Conservation (phyloP, 2,797 vertebrate genomes). For the Salmo trutta region DNA sequence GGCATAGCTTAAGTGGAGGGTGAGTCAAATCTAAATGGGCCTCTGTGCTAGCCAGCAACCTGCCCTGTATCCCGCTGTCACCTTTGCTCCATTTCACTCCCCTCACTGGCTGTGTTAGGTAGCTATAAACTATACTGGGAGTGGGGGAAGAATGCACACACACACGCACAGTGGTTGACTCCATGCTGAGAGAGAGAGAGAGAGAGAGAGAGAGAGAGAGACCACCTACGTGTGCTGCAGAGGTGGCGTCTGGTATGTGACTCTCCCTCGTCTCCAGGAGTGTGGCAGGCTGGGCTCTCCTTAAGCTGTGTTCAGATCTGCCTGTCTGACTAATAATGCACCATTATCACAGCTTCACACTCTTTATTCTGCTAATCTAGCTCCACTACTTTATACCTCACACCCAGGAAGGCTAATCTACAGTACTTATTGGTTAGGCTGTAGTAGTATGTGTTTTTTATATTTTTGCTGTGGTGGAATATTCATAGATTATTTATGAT, state of each 20-base stretch:
- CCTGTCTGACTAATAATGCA: background rate
- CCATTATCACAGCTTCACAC: background rate
- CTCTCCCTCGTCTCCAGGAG: slow-evolving; percentile 62
- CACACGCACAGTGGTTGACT: background rate
- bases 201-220: slow-evolving; percentile 71
- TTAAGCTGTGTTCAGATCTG: background rate
- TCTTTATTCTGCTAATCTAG: background rate
- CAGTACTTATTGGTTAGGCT: background rate
- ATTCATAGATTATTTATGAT: background rate
- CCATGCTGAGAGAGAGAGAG: slow-evolving; percentile 58
- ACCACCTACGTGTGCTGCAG: slow-evolving; percentile 81
- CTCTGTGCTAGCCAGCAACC: too few species aligned
- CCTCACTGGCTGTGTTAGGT: background rate
- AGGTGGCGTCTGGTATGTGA: slow-evolving; percentile 65
- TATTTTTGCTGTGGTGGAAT: background rate
- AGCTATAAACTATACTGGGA: background rate
- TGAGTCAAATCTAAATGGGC: too few species aligned
- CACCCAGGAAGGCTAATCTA: too few species aligned
- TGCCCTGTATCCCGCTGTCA: background rate
- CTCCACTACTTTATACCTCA: too few species aligned
- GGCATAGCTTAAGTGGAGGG: too few species aligned
- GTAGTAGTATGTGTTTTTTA: background rate
- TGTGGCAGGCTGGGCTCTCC: slow-evolving; percentile 70
- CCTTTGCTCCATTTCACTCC: background rate
- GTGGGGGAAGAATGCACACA: slow-evolving; percentile 2